Percentiles rank a stretch among this genome's conserved stretches.
phyloP scores from a whole-genome alignment of 2,888 invertebrate genomes.

The Ceraclea dissimilis region DNA sequence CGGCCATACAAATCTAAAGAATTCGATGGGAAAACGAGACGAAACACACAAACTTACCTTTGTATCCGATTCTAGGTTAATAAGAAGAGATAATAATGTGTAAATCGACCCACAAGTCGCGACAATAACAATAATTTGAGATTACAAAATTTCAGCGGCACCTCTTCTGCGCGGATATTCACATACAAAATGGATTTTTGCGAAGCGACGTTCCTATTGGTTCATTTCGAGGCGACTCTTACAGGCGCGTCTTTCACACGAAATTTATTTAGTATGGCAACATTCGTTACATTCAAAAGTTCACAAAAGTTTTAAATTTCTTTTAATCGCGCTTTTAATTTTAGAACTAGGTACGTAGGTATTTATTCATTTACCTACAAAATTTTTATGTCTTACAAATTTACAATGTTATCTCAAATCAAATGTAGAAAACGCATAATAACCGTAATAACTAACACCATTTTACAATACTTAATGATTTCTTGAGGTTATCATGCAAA shows the following conservation, averaged over 20 bases:
- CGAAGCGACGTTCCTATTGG: constrained; percentile 44
- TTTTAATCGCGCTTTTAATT: too few relatives aligned
- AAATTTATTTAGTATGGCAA: constrained; percentile 24
- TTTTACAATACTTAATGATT: too few relatives aligned
- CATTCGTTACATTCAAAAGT: constrained; percentile 8
- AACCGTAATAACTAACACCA: too few relatives aligned
- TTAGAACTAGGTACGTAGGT: too few relatives aligned
- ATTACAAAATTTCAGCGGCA: constrained; percentile 14
- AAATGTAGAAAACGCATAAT: too few relatives aligned
- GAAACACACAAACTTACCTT: not conserved
- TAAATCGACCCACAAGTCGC: not conserved
- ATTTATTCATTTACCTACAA: too few relatives aligned
- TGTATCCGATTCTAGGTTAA: not conserved
- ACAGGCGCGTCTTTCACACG: constrained; percentile 49
- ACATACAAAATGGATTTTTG: constrained; percentile 51
- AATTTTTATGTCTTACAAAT: too few relatives aligned
- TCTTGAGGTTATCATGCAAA: too few relatives aligned
- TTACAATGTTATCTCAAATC: too few relatives aligned
- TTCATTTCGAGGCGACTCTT: constrained; percentile 49
- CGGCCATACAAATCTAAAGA: not conserved
- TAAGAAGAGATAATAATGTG: not conserved
- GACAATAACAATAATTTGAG: not conserved
- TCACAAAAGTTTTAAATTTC: too few relatives aligned
- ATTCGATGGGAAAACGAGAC: constrained; percentile 1
- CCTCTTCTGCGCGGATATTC: constrained; percentile 18